Conservation (phyloP, 2,888 invertebrate genomes). For the Trachelus iudaicus region DNA sequence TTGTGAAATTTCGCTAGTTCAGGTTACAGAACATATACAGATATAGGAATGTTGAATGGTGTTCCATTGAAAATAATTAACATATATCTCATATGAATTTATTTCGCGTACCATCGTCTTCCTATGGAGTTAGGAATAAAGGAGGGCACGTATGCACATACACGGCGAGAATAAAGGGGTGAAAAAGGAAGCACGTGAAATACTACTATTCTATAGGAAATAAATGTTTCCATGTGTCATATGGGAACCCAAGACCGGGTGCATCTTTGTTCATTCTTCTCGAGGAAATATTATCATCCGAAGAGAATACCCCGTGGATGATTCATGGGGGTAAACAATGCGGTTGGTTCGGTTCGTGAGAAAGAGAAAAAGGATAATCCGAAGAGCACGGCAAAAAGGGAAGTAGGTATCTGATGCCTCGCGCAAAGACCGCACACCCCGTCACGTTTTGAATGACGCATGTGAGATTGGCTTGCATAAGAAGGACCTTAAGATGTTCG, state of each 20-base stretch:
- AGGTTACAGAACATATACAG: not conserved
- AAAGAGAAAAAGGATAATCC: not conserved
- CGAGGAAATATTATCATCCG: slow-evolving; percentile 3
- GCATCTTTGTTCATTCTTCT: not conserved
- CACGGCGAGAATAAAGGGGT: not conserved
- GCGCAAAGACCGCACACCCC: not conserved
- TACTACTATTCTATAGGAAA: not conserved
- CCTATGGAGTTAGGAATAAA: not conserved
- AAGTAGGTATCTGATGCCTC: not conserved
- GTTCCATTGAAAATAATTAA: not conserved
- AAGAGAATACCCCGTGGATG: not conserved
- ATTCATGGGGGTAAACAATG: slow-evolving; percentile 5
- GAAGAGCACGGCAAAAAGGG: not conserved
- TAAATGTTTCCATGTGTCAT: not conserved
- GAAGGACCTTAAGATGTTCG: slow-evolving; percentile 18
- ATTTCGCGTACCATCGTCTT: not conserved
- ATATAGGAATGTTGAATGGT: not conserved
- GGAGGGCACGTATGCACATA: not conserved
- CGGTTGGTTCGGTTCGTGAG: not conserved
- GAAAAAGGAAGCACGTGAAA: not conserved
- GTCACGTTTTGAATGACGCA: slow-evolving; percentile 18
- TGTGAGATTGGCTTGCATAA: slow-evolving; percentile 26
- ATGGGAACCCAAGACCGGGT: slow-evolving; percentile 1
- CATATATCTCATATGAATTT: not conserved
- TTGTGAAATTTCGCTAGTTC: not conserved